Conservation (phyloP, 2,113 vertebrate genomes). For the Lampris megalopsis region DNA sequence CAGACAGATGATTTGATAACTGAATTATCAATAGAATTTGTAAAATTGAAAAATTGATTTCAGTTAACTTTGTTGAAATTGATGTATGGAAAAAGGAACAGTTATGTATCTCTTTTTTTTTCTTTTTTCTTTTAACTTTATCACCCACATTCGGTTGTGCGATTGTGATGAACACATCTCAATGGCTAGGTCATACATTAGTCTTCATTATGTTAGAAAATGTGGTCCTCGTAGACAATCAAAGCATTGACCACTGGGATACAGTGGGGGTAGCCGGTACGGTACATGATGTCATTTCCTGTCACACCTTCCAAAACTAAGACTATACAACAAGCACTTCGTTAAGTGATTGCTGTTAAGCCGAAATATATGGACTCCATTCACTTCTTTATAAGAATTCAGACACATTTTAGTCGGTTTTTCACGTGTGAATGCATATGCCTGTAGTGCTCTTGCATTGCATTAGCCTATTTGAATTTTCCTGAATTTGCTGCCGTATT, state of each 20-base stretch:
- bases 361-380: neutral
- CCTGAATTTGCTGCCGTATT: slow-evolving; percentile 19
- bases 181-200: neutral
- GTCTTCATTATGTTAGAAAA: slow-evolving; percentile 13
- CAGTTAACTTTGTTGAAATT: neutral
- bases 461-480: neutral
- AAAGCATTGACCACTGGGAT: slow-evolving; percentile 38
- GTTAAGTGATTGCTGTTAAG: neutral
- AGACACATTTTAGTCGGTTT: neutral
- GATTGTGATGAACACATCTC: neutral
- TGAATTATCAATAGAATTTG: neutral
- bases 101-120: too few relatives aligned
- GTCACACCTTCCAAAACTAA: slow-evolving; percentile 2
- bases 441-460: neutral
- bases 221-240: slow-evolving; percentile 72
- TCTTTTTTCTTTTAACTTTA: neutral
- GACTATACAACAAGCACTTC: slow-evolving; percentile 11
- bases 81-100: too few relatives aligned
- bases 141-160: neutral
- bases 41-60: neutral
- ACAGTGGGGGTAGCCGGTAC: slow-evolving; percentile 17
- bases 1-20: too few relatives aligned
- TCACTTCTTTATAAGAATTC: neutral
- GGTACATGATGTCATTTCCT: slow-evolving; percentile 41
- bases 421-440: slow-evolving; percentile 24